Evolutionary conservation across 2,797 vertebrate genomes (phyloP).

Genomic region (Paguma larvata): DNA sequence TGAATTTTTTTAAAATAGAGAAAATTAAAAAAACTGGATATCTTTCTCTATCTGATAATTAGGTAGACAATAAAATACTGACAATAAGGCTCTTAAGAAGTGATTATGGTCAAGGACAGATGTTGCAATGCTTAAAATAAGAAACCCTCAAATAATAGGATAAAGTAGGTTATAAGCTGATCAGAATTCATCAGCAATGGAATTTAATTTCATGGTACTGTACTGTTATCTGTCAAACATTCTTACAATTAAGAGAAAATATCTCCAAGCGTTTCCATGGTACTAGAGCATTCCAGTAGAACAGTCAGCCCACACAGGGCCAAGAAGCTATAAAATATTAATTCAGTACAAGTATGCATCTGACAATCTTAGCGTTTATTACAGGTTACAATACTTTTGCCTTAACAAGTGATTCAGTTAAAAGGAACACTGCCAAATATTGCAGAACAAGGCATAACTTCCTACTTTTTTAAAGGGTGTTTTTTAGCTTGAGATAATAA

Average conservation of each 20-base stretch:
- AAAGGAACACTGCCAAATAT: slow-evolving; percentile 80
- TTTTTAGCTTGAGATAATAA: slow-evolving; percentile 46
- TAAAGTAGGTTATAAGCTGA: slow-evolving; percentile 72
- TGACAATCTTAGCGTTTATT: slow-evolving; percentile 83
- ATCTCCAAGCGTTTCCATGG: slow-evolving; percentile 90
- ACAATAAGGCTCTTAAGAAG: slow-evolving; percentile 12
- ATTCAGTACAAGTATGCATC: slow-evolving; percentile 84
- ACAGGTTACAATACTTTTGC: slow-evolving; percentile 78
- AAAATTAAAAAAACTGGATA: neutral
- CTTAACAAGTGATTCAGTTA: slow-evolving; percentile 76
- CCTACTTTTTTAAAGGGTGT: slow-evolving; percentile 28
- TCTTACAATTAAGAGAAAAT: slow-evolving; percentile 88
- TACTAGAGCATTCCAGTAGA: slow-evolving; percentile 87
- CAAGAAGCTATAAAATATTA: slow-evolving; percentile 87
- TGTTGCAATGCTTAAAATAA: slow-evolving; percentile 62
- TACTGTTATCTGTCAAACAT: slow-evolving; percentile 89
- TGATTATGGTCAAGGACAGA: slow-evolving; percentile 64
- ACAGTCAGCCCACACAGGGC: slow-evolving; percentile 89
- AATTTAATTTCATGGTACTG: slow-evolving; percentile 84
- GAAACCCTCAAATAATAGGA: slow-evolving; percentile 48
- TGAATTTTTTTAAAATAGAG: slow-evolving; percentile 39
- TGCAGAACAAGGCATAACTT: slow-evolving; percentile 60
- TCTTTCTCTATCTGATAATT: slow-evolving; percentile 41
- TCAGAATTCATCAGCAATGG: slow-evolving; percentile 83
- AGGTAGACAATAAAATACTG: neutral